These are phyloP conservation scores for Tragelaphus buxtoni DNA, from an alignment of 2,113 vertebrate species.

Conservation along the genomic window DNA sequence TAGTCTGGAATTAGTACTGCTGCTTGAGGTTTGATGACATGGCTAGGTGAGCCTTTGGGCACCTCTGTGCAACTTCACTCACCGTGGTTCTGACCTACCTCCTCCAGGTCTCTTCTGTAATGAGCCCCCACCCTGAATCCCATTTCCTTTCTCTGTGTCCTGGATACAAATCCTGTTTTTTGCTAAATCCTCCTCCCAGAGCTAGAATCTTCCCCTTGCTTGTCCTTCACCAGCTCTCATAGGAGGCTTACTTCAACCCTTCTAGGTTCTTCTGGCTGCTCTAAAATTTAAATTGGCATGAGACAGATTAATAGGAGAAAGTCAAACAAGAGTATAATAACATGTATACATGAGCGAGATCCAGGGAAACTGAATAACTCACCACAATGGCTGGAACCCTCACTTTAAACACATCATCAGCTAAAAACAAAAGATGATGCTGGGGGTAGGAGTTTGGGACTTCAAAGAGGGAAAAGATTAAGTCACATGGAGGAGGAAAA, in stretches of 20 bases:
- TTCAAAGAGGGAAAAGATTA: background rate
- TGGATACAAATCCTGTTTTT: background rate
- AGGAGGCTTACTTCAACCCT: background rate
- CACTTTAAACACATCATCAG: too few species aligned
- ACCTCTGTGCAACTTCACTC: too few species aligned
- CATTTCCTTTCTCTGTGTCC: background rate
- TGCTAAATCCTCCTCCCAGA: background rate
- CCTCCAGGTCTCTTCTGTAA: background rate
- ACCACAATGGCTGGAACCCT: background rate
- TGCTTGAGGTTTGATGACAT: too few species aligned
- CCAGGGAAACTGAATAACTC: background rate
- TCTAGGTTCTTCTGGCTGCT: background rate
- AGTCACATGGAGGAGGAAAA: background rate
- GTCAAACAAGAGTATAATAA: background rate
- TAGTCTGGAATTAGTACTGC: too few species aligned
- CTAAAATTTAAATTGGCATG: background rate
- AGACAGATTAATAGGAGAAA: background rate
- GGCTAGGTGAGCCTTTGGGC: too few species aligned
- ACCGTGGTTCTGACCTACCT: fast-evolving
- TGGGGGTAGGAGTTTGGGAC: background rate
- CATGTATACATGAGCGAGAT: background rate
- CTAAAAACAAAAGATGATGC: background rate
- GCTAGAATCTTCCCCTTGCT: background rate
- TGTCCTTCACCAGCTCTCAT: background rate
- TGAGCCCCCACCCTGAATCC: background rate